Evolutionary conservation across 2,888 invertebrate species (phyloP), one percentile per base, ranked within the genome.

Genomic region (Chloroclysta siterata): DNA sequence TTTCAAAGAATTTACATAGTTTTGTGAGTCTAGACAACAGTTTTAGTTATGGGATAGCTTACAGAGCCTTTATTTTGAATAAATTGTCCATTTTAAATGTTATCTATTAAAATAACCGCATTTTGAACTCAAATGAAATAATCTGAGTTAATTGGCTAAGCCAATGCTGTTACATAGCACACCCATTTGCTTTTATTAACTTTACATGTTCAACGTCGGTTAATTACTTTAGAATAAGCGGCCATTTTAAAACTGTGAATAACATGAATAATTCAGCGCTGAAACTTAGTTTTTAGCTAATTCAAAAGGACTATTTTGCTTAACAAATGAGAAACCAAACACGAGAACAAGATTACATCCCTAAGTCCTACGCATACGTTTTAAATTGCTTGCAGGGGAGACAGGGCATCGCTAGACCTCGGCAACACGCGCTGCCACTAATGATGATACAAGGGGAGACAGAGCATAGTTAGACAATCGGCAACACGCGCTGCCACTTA

Each of bases 301-400:
- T 72, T 72, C 59, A 62, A 60, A 53, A 63, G 46, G 60, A 57
- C 71, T 72, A 65, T 71, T 80, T 76, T 77, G 75, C 70, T 76
- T 77, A 73, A 75, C 78, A 78, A 82, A 82, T 76, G 63, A 74
- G 71, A 56, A 72, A 22, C 50, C 62, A 70, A 70, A 62, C 58
- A 75, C 70, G 66, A 72, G 72, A 70, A 71, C 69, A 63, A 72
- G 74, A 73, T 77, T 68, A 69, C 65, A 70, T 61, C 60, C 67
- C 62, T 73, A 70, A 73, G 70, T 70, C 65, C 61, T 68, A 72
- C 63, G 63, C 69, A 71, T 75, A 74, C 73, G 71, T 66, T 73
- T 73, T 69, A 78, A 80, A 73, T 77, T 78, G 74, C 70, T 70
- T 72, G 69, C 47, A 61, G 13, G 33, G 42, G 72, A 85, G 76